Evolutionary conservation across 1,140 invertebrate species (phyloP).

Genomic region (Latrodectus geometricus): DNA sequence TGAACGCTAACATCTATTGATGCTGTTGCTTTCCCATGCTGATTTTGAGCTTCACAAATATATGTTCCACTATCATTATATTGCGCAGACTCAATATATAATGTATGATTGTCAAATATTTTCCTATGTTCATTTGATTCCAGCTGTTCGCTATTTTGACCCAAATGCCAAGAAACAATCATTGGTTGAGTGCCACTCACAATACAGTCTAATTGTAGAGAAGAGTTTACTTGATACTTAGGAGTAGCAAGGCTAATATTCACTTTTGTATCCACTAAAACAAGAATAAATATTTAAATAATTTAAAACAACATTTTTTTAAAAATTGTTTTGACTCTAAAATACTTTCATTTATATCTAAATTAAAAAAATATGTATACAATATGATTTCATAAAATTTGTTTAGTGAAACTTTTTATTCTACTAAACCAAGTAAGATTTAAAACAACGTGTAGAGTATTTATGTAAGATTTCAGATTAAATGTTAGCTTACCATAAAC

Average conservation of each 20-base stretch:
- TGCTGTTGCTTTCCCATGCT: constrained; percentile 75
- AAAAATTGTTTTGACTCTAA: not conserved
- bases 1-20: constrained; percentile 77
- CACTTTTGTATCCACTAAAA: constrained; percentile 51
- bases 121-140: constrained; percentile 13
- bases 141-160: not conserved
- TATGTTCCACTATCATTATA: constrained; percentile 81
- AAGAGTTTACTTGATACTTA: constrained; percentile 56
- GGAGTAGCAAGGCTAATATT: constrained; percentile 41
- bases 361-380: not conserved
- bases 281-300: not conserved
- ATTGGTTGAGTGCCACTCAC: constrained; percentile 42
- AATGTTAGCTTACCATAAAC: constrained; percentile 30
- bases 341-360: not conserved
- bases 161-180: constrained; percentile 35
- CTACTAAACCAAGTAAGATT: no score
- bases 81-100: constrained; percentile 76
- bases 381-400: not conserved
- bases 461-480: not conserved
- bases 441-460: no score
- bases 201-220: constrained; percentile 53
- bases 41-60: constrained; percentile 81
- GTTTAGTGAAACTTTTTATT: no score
- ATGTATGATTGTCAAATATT: constrained; percentile 72
- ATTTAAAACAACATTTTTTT: not conserved